These are phyloP conservation scores for Dugesia japonica DNA, from an alignment of 2,888 invertebrate genomes.

Conservation along the genomic window DNA sequence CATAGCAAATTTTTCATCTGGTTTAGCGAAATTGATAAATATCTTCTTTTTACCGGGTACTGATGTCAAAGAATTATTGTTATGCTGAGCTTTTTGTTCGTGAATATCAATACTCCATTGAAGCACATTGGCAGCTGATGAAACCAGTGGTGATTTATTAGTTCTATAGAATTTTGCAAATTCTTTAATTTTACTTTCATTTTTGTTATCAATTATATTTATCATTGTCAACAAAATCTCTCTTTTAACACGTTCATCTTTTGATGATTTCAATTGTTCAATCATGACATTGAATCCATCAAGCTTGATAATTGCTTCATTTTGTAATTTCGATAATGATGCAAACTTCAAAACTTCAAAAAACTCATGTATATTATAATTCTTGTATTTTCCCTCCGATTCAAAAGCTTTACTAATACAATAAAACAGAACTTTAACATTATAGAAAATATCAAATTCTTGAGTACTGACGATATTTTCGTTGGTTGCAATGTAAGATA, in stretches of 20 bases:
- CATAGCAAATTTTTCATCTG: not conserved
- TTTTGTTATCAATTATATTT: not conserved
- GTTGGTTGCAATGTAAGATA: not conserved
- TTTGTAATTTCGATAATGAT: not conserved
- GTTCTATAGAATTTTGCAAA: not conserved
- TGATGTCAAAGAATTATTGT: too few relatives aligned
- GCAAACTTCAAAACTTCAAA: not conserved
- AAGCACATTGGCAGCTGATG: not conserved
- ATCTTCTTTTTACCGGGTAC: not conserved
- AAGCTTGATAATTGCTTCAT: not conserved
- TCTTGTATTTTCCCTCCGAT: not conserved
- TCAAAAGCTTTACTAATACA: not conserved
- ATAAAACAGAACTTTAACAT: not conserved
- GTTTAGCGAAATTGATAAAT: not conserved
- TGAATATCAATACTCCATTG: not conserved
- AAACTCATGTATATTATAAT: not conserved
- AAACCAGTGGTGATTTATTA: not conserved
- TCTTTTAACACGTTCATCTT: not conserved
- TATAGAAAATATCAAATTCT: not conserved
- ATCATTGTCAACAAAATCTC: not conserved
- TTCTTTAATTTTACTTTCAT: not conserved
- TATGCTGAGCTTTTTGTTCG: not conserved
- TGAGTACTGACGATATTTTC: not conserved
- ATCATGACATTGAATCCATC: not conserved
- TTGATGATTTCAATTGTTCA: not conserved